These are phyloP conservation scores for Ursus arctos DNA, from an alignment of 2,113 vertebrate genomes.

Conservation along the genomic window DNA sequence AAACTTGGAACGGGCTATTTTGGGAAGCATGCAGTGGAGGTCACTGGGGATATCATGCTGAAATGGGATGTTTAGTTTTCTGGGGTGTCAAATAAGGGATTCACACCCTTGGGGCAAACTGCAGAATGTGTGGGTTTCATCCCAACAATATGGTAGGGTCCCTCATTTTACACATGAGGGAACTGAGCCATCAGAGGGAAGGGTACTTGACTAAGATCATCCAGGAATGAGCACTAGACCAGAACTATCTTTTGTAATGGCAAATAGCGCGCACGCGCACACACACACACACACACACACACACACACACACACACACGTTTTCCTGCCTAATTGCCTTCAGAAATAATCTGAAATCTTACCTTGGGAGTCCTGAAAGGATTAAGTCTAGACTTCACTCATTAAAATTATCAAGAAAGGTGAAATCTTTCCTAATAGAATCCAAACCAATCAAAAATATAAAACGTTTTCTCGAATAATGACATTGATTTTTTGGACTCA, in stretches of 20 bases:
- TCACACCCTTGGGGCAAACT: not conserved
- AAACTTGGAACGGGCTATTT: not conserved
- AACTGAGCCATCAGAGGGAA: not conserved
- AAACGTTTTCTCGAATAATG: not conserved
- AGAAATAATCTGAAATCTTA: not conserved
- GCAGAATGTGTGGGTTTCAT: not conserved
- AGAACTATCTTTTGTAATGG: not conserved
- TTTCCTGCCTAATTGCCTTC: not conserved
- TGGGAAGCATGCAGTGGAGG: not conserved
- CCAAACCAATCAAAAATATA: not conserved
- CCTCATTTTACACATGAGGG: not conserved
- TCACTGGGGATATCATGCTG: not conserved
- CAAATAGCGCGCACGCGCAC: not conserved
- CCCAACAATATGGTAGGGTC: not conserved
- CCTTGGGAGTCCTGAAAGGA: not conserved
- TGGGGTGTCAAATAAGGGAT: not conserved
- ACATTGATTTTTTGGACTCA: not conserved
- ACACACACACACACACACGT: fast-evolving
- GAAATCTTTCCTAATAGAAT: not conserved
- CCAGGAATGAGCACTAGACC: not conserved
- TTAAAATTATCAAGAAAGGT: not conserved
- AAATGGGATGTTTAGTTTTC: not conserved
- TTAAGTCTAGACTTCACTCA: not conserved
- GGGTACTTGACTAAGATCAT: not conserved
- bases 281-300: no score